Evolutionary conservation across 2,113 vertebrate species (phyloP).

Genomic region (Potamarius usumacintae): DNA sequence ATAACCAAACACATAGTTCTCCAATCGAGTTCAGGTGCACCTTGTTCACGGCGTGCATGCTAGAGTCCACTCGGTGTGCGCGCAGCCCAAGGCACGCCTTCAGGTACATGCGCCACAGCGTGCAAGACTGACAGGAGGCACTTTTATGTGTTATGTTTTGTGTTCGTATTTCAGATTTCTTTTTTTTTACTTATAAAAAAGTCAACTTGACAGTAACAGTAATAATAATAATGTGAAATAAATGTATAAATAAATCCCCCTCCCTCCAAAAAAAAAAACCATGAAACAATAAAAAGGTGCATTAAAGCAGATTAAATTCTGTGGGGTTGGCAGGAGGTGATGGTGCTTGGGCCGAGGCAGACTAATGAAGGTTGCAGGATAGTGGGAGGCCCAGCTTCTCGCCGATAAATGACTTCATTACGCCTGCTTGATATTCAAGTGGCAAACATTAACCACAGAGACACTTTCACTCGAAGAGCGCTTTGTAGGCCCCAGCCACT

Average conservation of each 20-base stretch:
- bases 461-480: slow-evolving; percentile 63
- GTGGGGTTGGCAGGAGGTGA: slow-evolving; percentile 59
- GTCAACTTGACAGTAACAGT: too few relatives aligned
- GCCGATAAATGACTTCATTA: slow-evolving; percentile 79
- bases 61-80: too few relatives aligned
- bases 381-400: slow-evolving; percentile 71
- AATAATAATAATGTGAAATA: neutral
- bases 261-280: neutral
- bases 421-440: slow-evolving; percentile 71
- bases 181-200: too few relatives aligned
- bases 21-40: too few relatives aligned
- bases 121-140: too few relatives aligned
- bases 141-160: too few relatives aligned
- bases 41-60: too few relatives aligned
- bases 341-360: slow-evolving; percentile 62
- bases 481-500: slow-evolving; percentile 40
- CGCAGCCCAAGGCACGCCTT: too few relatives aligned
- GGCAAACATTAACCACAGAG: slow-evolving; percentile 61
- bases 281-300: slow-evolving; percentile 53
- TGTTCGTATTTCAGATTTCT: too few relatives aligned
- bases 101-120: too few relatives aligned
- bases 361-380: slow-evolving; percentile 75
- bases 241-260: neutral
- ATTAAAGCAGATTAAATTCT: slow-evolving; percentile 70
- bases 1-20: too few relatives aligned